Evolutionary conservation across 2,888 invertebrate species (phyloP), one percentile per base, ranked within the genome.

Genomic region (Agrilus mali): DNA sequence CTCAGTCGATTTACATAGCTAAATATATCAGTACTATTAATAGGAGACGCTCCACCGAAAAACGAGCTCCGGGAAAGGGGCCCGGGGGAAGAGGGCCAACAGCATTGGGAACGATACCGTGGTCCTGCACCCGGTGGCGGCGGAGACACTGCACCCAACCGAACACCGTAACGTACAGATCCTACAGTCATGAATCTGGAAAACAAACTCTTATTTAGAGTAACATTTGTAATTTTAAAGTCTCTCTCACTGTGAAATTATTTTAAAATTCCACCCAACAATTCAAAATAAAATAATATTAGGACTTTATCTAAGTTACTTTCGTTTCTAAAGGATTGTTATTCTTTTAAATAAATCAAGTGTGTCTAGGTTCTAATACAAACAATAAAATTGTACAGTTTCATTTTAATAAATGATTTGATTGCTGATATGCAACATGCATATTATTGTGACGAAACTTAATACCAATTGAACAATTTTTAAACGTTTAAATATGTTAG

Each of bases 101-200:
- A 64, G 55, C 63, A 64, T 50, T 60, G 60, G 53, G 66, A 73
- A 64, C 69, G 66, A 59, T 65, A 66, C 44, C 75, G 72, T 60
- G 74, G 73, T 58, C 65, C 66, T 41, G 63, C 63, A 53, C 66
- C 67, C 45, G 66, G 67, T 50, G 66, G 66, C 51, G 67, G 67
- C 43, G 67, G 67, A 27, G 66, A 66, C 36, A 66, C 65, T 45
- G 77, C 74, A 57, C 76, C 76, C 60, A 77, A 73, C 59, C 80
- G 75, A 55, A 80, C 76, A 54, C 80, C 78, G 70, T 80, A 81
- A 61, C 80, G 76, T 65, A 80, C 78, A 58, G 79, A 77, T 58
- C 80, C 80, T 66, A 81, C 74, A 62, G 77, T 75, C 67, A 78
- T 75, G 69, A 75, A 78, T 52, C 68, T 60, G 48, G 34, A 38